phyloP scores from a whole-genome alignment of 2,113 vertebrate species.

The Hemiprocne comata region DNA sequence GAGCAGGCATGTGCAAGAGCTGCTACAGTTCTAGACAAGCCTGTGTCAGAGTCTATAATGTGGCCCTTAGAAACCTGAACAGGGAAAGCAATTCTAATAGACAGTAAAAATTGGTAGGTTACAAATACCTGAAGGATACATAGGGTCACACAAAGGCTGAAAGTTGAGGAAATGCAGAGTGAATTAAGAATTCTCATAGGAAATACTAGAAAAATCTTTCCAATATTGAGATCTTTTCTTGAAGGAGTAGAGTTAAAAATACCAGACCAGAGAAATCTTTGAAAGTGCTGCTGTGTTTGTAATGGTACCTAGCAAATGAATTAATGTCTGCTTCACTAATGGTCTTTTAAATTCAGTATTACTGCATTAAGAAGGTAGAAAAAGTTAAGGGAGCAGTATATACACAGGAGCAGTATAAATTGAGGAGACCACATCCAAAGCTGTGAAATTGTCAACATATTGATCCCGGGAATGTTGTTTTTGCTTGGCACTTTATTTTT shows the following conservation, averaged over 20 bases:
- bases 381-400: background rate
- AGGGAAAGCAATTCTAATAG: background rate
- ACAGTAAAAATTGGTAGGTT: background rate
- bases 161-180: background rate
- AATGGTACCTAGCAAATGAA: background rate
- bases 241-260: background rate
- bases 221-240: background rate
- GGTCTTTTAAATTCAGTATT: background rate
- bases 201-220: background rate
- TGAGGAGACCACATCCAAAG: background rate
- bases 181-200: background rate
- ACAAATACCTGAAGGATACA: background rate
- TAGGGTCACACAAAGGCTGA: background rate
- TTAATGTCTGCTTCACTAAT: background rate
- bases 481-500: constrained; percentile 5
- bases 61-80: background rate
- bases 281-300: background rate
- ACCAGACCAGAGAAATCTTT: background rate
- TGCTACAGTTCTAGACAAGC: background rate
- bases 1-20: background rate
- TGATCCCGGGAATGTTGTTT: background rate
- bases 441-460: background rate
- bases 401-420: background rate
- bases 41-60: background rate
- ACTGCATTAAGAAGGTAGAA: background rate